Percentiles rank a stretch among this genome's conserved stretches.
These are phyloP conservation scores for Psittacula cyanocephala DNA, from an alignment of 2,113 vertebrate genomes.

Conservation along the genomic window DNA sequence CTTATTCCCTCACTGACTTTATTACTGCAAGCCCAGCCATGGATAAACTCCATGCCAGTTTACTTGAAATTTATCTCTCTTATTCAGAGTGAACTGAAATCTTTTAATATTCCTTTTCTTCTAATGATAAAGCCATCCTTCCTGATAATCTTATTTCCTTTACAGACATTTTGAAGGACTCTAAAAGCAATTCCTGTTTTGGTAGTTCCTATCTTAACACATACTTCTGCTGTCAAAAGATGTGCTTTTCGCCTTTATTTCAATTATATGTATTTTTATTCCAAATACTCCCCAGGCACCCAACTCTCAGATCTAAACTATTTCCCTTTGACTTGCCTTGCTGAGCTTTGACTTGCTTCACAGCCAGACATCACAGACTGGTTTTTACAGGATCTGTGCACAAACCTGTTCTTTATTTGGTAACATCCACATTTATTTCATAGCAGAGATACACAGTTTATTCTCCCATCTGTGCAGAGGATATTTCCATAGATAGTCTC, in stretches of 20 bases:
- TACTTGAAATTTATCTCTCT: conserved; percentile 80
- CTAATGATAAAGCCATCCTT: conserved; percentile 71
- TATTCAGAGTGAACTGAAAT: conserved; percentile 68
- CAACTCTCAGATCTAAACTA: not conserved
- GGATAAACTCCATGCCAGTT: conserved; percentile 79
- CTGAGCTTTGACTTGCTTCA: conserved; percentile 2
- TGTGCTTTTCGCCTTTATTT: not conserved
- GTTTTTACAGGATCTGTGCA: conserved; percentile 1
- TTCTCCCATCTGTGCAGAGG: not conserved
- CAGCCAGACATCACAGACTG: conserved; percentile 18
- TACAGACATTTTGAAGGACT: conserved; percentile 70
- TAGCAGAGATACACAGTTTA: not conserved
- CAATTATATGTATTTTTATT: conserved; percentile 3
- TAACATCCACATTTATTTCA: conserved; percentile 24
- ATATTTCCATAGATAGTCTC: conserved; percentile 9
- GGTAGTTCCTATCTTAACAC: conserved; percentile 38
- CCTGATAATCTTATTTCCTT: conserved; percentile 73
- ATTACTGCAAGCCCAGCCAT: conserved; percentile 76
- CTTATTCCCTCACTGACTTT: conserved; percentile 79
- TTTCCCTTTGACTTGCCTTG: not conserved
- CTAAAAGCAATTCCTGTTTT: conserved; percentile 47
- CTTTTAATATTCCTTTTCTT: conserved; percentile 76
- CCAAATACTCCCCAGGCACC: not conserved
- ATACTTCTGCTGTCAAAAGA: conserved; percentile 52
- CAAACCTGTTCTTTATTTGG: conserved; percentile 29